A percentile compares a stretch with the other conserved stretches of the same genome.
These are phyloP conservation scores for Taphrorychus bicolor DNA, from an alignment of 2,888 invertebrate species.

Conservation along the genomic window DNA sequence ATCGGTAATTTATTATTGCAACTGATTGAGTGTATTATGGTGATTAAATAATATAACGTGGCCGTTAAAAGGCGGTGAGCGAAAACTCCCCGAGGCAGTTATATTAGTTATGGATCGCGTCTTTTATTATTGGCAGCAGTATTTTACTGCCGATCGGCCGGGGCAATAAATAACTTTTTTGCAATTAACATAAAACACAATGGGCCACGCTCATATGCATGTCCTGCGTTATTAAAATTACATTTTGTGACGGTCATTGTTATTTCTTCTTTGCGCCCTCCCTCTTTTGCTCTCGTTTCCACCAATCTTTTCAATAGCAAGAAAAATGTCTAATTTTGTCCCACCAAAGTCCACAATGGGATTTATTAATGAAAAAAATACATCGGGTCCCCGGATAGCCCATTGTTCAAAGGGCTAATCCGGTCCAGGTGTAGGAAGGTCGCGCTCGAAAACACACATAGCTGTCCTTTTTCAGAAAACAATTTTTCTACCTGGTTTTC, in stretches of 20 bases:
- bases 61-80: not conserved
- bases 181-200: constrained; percentile 52
- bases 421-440: constrained; percentile 35
- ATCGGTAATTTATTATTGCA: too few species aligned
- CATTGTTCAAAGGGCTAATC: constrained; percentile 34
- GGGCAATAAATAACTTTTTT: constrained; percentile 47
- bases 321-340: not conserved
- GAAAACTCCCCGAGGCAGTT: constrained; percentile 18
- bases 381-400: constrained; percentile 4
- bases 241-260: constrained; percentile 35
- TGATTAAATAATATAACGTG: too few species aligned
- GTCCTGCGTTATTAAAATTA: constrained; percentile 38
- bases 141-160: constrained; percentile 50
- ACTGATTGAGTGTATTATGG: too few species aligned
- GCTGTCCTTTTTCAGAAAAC: constrained; percentile 26
- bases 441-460: constrained; percentile 19
- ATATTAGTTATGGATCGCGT: constrained; percentile 48
- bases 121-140: constrained; percentile 46
- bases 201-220: constrained; percentile 43
- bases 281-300: not conserved
- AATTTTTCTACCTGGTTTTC: constrained; percentile 52
- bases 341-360: constrained; percentile 8
- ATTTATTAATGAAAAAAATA: constrained; percentile 29
- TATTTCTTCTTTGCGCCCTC: constrained; percentile 9
- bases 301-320: not conserved